Percentiles rank a stretch among this genome's conserved stretches.
Evolutionary conservation across 2,888 invertebrate species (phyloP).

Genomic region (Cosmorhoe ocellata): DNA sequence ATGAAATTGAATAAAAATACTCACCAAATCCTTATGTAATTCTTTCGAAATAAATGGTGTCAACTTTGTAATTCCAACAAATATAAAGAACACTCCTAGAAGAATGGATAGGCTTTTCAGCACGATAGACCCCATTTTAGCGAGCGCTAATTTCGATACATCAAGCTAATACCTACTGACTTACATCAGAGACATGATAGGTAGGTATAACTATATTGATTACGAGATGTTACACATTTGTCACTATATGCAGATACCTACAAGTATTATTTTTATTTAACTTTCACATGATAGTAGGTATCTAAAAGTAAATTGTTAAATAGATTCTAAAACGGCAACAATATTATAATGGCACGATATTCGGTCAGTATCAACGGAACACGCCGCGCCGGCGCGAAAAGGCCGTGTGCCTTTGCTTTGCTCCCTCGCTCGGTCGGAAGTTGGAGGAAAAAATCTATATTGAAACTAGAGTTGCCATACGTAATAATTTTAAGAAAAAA

Average conservation of each 20-base stretch:
- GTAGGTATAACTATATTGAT: slow-evolving; percentile 20
- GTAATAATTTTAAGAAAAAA: too few relatives aligned
- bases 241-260: not conserved
- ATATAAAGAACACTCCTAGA: slow-evolving; percentile 96
- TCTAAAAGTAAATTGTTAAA: not conserved
- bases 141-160: slow-evolving; percentile 25
- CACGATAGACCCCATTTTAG: slow-evolving; percentile 86
- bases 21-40: slow-evolving; percentile 97
- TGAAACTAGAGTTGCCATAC: slow-evolving; percentile 8
- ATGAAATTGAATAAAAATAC: slow-evolving; percentile 60
- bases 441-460: slow-evolving; percentile 45
- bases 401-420: slow-evolving; percentile 24
- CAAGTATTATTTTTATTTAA: slow-evolving; percentile 1
- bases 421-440: not conserved
- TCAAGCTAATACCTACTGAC: slow-evolving; percentile 37
- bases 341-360: too few relatives aligned
- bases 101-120: slow-evolving; percentile 95
- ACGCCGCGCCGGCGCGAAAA: slow-evolving; percentile 62
- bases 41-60: slow-evolving; percentile 96
- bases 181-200: slow-evolving; percentile 37
- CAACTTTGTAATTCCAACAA: slow-evolving; percentile 96
- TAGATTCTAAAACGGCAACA: too few relatives aligned
- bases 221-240: slow-evolving; percentile 23
- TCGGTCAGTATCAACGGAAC: too few relatives aligned
- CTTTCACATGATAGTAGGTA: slow-evolving; percentile 22